Conservation (phyloP, 2,797 vertebrate species). For the Mionectes olivaceus region DNA sequence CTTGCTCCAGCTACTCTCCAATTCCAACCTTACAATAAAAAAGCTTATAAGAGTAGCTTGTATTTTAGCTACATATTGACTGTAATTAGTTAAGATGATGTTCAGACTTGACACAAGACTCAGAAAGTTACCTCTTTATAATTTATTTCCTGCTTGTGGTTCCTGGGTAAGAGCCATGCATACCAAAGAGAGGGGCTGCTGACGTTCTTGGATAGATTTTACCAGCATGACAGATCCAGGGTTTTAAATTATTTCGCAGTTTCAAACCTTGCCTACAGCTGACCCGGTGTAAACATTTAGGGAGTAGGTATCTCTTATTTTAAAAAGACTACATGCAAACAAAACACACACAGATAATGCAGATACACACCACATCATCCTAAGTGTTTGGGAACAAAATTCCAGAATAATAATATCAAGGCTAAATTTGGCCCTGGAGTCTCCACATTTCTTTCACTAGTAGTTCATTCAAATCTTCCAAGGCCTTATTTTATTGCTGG, state of each 20-base stretch:
- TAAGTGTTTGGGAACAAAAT: neutral
- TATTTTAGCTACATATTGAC: conserved; percentile 33
- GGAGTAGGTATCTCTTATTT: conserved; percentile 4
- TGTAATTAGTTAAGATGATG: conserved; percentile 41
- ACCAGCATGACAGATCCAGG: neutral
- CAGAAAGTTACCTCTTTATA: neutral
- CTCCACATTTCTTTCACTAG: neutral
- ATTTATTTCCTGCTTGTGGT: conserved; percentile 28
- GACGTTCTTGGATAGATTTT: conserved; percentile 51
- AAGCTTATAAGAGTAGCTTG: neutral
- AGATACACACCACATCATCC: neutral
- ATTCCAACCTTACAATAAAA: conserved; percentile 28
- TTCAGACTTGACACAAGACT: neutral
- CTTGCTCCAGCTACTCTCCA: conserved; percentile 45
- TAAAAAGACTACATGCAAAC: conserved; percentile 28
- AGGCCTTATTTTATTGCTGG: neutral
- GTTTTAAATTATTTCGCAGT: conserved; percentile 58
- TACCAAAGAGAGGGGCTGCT: conserved; percentile 41
- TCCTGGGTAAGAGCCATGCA: neutral
- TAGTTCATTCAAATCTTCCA: conserved; percentile 18
- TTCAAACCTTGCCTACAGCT: neutral
- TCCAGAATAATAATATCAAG: neutral
- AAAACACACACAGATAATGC: neutral
- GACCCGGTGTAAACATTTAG: conserved; percentile 7
- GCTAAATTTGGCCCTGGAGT: neutral